Evolutionary conservation across 1,140 invertebrate genomes (phyloP).

Genomic region (Carposina sasakii): DNA sequence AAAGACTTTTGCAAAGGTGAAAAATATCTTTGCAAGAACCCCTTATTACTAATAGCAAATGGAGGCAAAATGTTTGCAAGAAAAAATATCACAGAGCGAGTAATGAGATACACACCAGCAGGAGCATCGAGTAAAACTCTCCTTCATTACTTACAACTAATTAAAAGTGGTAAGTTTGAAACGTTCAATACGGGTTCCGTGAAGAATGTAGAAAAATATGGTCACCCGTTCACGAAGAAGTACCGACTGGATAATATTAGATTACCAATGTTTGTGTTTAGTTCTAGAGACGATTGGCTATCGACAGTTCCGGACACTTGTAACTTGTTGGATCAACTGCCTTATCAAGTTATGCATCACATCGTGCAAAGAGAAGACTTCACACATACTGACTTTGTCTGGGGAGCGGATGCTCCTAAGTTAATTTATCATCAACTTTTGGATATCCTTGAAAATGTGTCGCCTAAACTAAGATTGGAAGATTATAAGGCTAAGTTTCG

Average conservation of each 20-base stretch:
- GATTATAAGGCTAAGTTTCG: too few species aligned
- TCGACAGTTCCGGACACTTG: constrained; percentile 61
- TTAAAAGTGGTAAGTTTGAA: constrained; percentile 74
- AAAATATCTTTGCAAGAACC: constrained; percentile 17
- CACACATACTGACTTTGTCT: constrained; percentile 74
- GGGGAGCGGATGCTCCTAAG: constrained; percentile 29
- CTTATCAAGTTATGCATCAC: constrained; percentile 56
- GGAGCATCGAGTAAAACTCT: constrained; percentile 29
- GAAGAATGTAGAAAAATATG: constrained; percentile 70
- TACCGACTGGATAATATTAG: constrained; percentile 75
- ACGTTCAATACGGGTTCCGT: constrained; percentile 78
- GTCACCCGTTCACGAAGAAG: constrained; percentile 70
- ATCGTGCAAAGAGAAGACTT: constrained; percentile 53
- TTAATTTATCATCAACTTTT: constrained; percentile 25
- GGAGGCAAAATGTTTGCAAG: constrained; percentile 16
- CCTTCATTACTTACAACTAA: constrained; percentile 78
- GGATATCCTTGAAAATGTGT: constrained; percentile 11
- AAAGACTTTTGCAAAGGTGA: constrained; percentile 68
- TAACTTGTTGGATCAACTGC: constrained; percentile 49
- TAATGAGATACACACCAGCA: constrained; percentile 12
- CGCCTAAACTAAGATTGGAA: too few species aligned
- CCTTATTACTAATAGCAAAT: constrained; percentile 25
- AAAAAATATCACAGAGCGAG: constrained; percentile 2
- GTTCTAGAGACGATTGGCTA: constrained; percentile 76
- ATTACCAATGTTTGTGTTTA: constrained; percentile 76